Evolutionary conservation across 2,113 vertebrate genomes (phyloP).

Genomic region (Scomber scombrus): DNA sequence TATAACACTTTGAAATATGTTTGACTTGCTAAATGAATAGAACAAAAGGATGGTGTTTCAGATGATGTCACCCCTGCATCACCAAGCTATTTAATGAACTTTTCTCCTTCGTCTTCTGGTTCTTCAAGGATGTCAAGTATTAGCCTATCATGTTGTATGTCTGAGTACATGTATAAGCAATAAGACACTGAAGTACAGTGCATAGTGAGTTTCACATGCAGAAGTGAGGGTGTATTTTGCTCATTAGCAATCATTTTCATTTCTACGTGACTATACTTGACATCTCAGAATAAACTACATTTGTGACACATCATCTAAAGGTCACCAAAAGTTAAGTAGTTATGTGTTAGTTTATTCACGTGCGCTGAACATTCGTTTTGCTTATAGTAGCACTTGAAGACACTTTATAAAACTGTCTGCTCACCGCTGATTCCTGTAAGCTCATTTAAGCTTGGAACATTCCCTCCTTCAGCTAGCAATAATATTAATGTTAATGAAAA

Average conservation of each 20-base stretch:
- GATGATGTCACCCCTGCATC: not conserved
- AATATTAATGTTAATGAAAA: not conserved
- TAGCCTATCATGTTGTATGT: not conserved
- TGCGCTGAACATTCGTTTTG: no score
- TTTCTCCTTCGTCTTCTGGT: not conserved
- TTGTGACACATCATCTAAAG: not conserved
- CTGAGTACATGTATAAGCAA: no score
- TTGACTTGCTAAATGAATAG: not conserved
- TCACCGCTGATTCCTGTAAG: not conserved
- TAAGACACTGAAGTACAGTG: no score
- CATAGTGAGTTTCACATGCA: not conserved
- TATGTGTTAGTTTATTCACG: no score
- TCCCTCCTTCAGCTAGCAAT: not conserved
- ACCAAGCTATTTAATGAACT: not conserved
- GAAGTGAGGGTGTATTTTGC: not conserved
- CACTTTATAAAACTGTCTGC: not conserved
- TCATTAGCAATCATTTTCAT: not conserved
- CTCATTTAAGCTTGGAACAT: not conserved
- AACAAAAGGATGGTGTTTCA: not conserved
- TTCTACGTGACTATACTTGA: not conserved
- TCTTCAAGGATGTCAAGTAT: not conserved
- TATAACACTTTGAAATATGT: constrained; percentile 8
- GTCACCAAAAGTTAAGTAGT: no score
- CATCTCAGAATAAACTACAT: not conserved
- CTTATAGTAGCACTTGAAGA: not conserved